Percentiles rank a stretch among this genome's conserved stretches.
phyloP scores from a whole-genome alignment of 2,888 invertebrate genomes.

The Drosophila antonietae region DNA sequence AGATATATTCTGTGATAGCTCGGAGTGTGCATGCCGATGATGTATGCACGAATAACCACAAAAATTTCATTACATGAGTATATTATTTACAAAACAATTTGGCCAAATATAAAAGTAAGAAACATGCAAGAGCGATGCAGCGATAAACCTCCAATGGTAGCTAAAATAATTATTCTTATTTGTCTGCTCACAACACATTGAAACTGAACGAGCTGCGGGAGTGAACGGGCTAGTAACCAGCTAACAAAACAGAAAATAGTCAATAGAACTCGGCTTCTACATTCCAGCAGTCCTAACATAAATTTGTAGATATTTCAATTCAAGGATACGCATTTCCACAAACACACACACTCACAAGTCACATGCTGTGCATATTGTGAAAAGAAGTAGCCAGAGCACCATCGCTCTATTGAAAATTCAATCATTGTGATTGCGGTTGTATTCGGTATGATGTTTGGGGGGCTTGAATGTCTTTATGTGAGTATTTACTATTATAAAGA shows the following conservation, averaged over 20 bases:
- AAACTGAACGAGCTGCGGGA: background rate
- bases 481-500: background rate
- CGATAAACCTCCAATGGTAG: slow-evolving; percentile 5
- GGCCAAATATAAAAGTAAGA: slow-evolving; percentile 21
- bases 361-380: background rate
- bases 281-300: background rate
- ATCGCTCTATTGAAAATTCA: background rate
- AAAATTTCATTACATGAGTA: slow-evolving; percentile 74
- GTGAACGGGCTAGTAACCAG: background rate
- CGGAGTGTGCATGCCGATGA: background rate
- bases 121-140: background rate
- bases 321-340: background rate
- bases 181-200: background rate
- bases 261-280: background rate
- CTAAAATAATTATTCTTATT: slow-evolving; percentile 43
- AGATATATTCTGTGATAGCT: background rate
- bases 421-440: background rate
- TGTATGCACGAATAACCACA: slow-evolving; percentile 51
- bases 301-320: background rate
- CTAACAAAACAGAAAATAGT: background rate
- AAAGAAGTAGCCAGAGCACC: background rate
- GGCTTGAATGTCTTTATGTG: background rate
- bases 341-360: background rate
- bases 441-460: no score
- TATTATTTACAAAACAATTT: slow-evolving; percentile 58